A percentile compares a stretch with the other conserved stretches of the same genome.
Conservation (phyloP, 1,140 invertebrate species). For the Drosophila takahashii region DNA sequence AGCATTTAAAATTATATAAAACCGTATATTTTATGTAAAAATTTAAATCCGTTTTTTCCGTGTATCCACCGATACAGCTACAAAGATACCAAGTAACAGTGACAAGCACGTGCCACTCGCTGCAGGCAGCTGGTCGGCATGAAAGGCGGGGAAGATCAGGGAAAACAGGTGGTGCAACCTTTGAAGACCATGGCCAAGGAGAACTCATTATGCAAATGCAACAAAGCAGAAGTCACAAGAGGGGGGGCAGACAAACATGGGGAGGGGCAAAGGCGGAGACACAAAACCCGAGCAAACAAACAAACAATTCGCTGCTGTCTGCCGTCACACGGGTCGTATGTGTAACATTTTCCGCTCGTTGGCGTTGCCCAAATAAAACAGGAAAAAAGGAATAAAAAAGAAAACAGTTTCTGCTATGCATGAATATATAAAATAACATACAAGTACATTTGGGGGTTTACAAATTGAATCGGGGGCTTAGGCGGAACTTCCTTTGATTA, state of each 20-base stretch:
- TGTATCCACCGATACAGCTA: constrained; percentile 17
- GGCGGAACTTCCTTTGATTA: constrained; percentile 31
- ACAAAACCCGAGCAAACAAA: constrained; percentile 22
- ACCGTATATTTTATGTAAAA: no score
- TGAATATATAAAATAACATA: constrained; percentile 27
- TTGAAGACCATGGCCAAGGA: constrained; percentile 43
- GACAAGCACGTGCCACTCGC: constrained; percentile 52
- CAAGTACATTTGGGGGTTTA: constrained; percentile 14
- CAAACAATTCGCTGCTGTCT: constrained; percentile 34
- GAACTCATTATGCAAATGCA: constrained; percentile 53
- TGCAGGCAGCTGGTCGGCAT: constrained; percentile 23
- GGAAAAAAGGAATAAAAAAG: neutral
- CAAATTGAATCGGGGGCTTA: constrained; percentile 38
- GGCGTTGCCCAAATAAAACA: constrained; percentile 25
- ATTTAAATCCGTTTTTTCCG: no score
- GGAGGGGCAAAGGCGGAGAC: neutral
- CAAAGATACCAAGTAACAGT: constrained; percentile 15
- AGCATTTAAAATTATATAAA: no score
- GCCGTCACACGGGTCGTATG: constrained; percentile 53
- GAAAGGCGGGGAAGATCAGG: neutral
- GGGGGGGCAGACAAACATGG: neutral
- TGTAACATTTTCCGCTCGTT: constrained; percentile 58
- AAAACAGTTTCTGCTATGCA: constrained; percentile 17
- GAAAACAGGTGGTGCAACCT: constrained; percentile 26
- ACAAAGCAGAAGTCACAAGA: constrained; percentile 20